Evolutionary conservation across 2,888 invertebrate species (phyloP), one percentile per base, ranked within the genome.

Genomic region (Catocala fraxini): DNA sequence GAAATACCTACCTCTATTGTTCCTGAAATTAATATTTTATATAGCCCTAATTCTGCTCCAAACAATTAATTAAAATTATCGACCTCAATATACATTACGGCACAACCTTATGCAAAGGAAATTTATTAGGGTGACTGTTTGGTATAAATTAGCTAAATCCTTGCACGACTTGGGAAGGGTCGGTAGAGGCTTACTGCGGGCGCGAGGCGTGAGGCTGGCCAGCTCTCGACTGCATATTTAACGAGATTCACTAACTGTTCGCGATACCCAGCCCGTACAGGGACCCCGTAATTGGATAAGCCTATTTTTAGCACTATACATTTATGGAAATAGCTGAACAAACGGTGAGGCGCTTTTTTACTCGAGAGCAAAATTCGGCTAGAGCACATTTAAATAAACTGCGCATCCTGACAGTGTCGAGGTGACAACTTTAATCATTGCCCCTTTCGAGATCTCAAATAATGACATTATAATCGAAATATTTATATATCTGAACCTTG

Each of bases 211-310:
- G 41, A 39, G 39, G 12, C 56, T 52, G 59, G 34, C 42, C 49
- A 51, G 25, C 46, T 71, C 65, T 68, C 72, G 77, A 80, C 82
- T 89, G 85, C 85, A 89, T 89, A 83, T 88, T 89, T 88, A 88
- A 89, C 81, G 84, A 85, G 81, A 74, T 77, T 81, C 75, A 72
- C 81, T 81, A 83, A 84, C 82, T 85, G 81, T 63, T 79, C 25
- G 56, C 59, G 60, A 70, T 68, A 75, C 62, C 63, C 59, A 70
- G 56, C 55, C 58, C 65, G 58, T 58, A 68, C 54, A 61, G 69
- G 56, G 51, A 68, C 51, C 56, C 49, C 49, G 56, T 77, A 77
- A 76, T 76, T 77, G 75, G 68, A 68, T 75, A 63, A 61, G 49
- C 62, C 68, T 75, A 77, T 73, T 68, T 68, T 67, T 70, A 72